A percentile compares a stretch with the other conserved stretches of the same genome.
phyloP scores from a whole-genome alignment of 2,888 invertebrate genomes.

The Scaptodrosophila latifasciaeformis region DNA sequence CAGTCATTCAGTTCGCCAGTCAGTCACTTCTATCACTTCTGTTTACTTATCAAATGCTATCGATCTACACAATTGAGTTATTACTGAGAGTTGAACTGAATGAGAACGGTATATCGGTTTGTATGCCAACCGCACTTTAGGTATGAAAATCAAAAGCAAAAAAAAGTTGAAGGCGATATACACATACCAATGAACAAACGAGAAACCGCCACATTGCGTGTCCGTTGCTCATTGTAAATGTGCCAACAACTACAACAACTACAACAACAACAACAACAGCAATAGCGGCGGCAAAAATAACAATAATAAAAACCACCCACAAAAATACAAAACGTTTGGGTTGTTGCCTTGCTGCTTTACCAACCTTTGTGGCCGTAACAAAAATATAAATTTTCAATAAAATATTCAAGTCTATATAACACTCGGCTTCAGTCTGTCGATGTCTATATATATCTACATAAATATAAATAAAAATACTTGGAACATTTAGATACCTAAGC shows the following conservation, averaged over 20 bases:
- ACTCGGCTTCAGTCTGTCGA: too few relatives aligned
- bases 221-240: conserved; percentile 42
- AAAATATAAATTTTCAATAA: conserved; percentile 28
- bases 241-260: neutral
- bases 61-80: conserved; percentile 60
- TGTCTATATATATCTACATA: neutral
- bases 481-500: conserved; percentile 6
- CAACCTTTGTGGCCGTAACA: too few relatives aligned
- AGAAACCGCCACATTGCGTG: conserved; percentile 51
- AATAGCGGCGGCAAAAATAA: neutral
- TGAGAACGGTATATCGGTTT: conserved; percentile 36
- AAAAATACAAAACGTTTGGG: neutral
- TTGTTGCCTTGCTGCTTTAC: neutral
- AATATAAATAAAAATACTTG: too few relatives aligned
- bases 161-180: conserved; percentile 14
- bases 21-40: conserved; percentile 12
- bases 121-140: conserved; percentile 26
- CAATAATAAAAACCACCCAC: neutral
- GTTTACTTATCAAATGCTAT: conserved; percentile 44
- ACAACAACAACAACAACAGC: neutral
- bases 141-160: conserved; percentile 56
- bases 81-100: conserved; percentile 58
- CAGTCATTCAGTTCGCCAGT: neutral
- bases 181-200: conserved; percentile 5
- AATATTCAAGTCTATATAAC: conserved; percentile 6